Conservation (phyloP, 2,113 vertebrate genomes). For the Mustela lutreola region DNA sequence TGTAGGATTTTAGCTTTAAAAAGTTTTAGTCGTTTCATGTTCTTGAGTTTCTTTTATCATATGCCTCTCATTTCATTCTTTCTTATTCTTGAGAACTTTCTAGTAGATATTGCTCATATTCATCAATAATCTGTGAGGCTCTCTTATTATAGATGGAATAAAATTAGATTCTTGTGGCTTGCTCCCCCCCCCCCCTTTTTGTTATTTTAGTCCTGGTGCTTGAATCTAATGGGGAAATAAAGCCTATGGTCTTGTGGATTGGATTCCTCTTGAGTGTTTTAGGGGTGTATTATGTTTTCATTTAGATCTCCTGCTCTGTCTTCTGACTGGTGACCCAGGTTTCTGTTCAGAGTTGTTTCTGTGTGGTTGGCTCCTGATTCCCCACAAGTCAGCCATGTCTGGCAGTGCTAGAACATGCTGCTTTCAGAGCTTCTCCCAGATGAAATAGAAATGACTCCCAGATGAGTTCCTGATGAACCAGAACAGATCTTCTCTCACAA, state of each 20-base stretch:
- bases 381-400: neutral
- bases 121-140: neutral
- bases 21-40: neutral
- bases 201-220: neutral
- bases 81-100: constrained; percentile 34
- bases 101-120: neutral
- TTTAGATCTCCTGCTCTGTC: neutral
- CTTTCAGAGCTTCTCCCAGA: neutral
- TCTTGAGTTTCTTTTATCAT: constrained; percentile 45
- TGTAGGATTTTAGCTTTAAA: neutral
- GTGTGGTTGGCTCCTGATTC: neutral
- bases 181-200: neutral
- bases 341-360: constrained; percentile 29
- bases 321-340: neutral
- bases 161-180: neutral
- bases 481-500: neutral
- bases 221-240: neutral
- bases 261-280: neutral
- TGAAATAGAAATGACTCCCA: constrained; percentile 6
- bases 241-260: neutral
- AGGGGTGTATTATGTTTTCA: neutral
- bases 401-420: neutral
- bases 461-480: neutral
- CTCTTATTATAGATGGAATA: neutral
- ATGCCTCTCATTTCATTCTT: neutral